Base-by-base conservation (phyloP, 2,113 vertebrate genomes). In the Emberiza fucata region DNA sequence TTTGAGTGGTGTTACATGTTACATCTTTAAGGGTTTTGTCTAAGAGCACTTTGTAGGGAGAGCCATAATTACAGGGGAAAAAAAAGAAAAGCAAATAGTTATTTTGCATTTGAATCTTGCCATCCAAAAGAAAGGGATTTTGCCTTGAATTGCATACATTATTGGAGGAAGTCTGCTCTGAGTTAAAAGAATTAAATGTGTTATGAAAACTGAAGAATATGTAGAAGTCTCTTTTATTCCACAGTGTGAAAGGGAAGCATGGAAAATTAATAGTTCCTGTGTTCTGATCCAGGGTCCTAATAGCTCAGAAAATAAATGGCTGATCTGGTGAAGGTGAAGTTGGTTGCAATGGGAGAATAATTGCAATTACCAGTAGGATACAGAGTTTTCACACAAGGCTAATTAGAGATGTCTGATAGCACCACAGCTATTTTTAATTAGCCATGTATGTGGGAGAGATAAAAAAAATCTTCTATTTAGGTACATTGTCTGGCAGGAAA, bases 291-390 rank as follows among this genome's bases (percentile, higher is more conserved):
- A 78, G 47, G 9, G n/a, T 75, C 45, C 64, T 59, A 61, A 73
- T 65, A 94, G 66, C 59, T 90, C 82, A 93, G 82, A 80, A 96
- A 95, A 95, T 94, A 88, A 88, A 83, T 86, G 77, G 48, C 71
- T 90, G 39, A 66, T 90, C 88, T 91, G 93, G 53, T 83, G 65
- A 92, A 94, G 57, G 45, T 95, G 68, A 86, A 70, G 68, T 35
- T 48, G 18, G 14, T 87, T 87, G 59, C 65, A 85, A 20, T 57
- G 57, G 68, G 47, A 86, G 75, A 94, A 90, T 60, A 76, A 76
- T 66, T 92, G 45, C 82, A 86, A 94, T 95, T 83, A 57, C 64
- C 60, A 78, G 50, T 33, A 60, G 81, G 95, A 90, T 56, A 83
- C 66, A 94, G 87, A 89, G 44, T 65, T 94, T 72, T 73, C 56